These are phyloP conservation scores for Peromyscus polionotus DNA, from an alignment of 2,113 vertebrate species.

Conservation along the genomic window DNA sequence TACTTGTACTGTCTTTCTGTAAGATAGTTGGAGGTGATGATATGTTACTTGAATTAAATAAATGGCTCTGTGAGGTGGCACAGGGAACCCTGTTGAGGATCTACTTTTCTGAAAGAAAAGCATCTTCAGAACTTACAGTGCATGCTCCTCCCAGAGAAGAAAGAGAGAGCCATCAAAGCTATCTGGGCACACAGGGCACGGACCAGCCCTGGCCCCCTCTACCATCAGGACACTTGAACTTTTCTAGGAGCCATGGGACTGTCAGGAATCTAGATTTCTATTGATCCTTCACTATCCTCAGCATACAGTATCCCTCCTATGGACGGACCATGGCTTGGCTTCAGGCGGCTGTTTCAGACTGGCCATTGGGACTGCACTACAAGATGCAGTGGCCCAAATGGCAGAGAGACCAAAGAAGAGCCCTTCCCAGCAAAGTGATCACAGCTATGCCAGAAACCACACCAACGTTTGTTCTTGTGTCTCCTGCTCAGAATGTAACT, in stretches of 20 bases:
- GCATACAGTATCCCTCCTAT: neutral
- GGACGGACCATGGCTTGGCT: neutral
- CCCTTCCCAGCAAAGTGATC: neutral
- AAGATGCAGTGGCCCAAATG: neutral
- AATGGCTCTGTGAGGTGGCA: neutral
- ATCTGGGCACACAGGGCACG: accelerated
- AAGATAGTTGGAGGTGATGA: neutral
- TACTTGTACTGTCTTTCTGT: neutral
- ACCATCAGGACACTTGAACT: neutral
- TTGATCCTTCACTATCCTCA: neutral
- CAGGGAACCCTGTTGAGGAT: neutral
- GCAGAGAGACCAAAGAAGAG: neutral
- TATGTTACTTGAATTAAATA: neutral
- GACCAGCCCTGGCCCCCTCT: neutral
- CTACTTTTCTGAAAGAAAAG: neutral
- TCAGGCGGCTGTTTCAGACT: neutral
- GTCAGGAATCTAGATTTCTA: neutral
- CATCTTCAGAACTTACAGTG: neutral
- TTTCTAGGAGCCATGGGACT: neutral
- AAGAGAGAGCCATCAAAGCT: neutral
- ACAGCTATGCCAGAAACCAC: neutral
- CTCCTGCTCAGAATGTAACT: neutral
- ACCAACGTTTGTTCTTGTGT: neutral
- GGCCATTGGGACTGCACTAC: no score
- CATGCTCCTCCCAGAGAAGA: neutral